A percentile compares a stretch with the other conserved stretches of the same genome.
Evolutionary conservation across 2,797 vertebrate species (phyloP).

Genomic region (Chrosomus eos): DNA sequence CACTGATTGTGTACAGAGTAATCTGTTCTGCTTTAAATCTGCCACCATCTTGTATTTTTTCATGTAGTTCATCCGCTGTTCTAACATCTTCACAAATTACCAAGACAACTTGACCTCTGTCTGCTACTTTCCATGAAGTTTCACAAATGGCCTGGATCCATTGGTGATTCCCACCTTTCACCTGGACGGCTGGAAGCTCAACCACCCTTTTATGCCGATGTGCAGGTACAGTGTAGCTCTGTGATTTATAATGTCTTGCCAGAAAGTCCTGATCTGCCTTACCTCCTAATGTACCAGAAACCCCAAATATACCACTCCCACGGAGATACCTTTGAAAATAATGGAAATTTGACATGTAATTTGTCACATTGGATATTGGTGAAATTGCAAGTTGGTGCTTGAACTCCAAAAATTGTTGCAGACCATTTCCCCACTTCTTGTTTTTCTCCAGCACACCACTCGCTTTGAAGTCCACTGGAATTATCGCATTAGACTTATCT

Average conservation of each 20-base stretch:
- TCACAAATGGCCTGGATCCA: slow-evolving; percentile 56
- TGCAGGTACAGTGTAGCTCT: slow-evolving; percentile 52
- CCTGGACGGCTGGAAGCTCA: slow-evolving; percentile 58
- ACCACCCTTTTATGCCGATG: slow-evolving; percentile 52
- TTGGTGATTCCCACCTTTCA: slow-evolving; percentile 22
- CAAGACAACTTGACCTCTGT: slow-evolving; percentile 51
- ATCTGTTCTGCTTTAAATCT: slow-evolving; percentile 11
- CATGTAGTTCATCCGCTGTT: slow-evolving; percentile 55
- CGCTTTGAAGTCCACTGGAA: slow-evolving; percentile 66
- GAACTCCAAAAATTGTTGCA: slow-evolving; percentile 69
- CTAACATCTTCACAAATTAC: slow-evolving; percentile 62
- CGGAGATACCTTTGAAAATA: slow-evolving; percentile 61
- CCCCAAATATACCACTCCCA: slow-evolving; percentile 63
- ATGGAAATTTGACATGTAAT: slow-evolving; percentile 67
- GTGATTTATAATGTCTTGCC: slow-evolving; percentile 48
- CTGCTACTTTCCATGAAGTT: slow-evolving; percentile 22
- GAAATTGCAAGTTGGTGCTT: slow-evolving; percentile 65
- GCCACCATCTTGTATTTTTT: slow-evolving; percentile 9
- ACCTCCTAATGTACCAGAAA: slow-evolving; percentile 66
- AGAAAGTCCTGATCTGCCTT: neutral
- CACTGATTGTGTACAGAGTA: slow-evolving; percentile 60
- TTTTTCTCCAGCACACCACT: slow-evolving; percentile 67
- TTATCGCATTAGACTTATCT: slow-evolving; percentile 36
- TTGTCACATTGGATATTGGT: slow-evolving; percentile 63
- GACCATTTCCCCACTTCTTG: slow-evolving; percentile 66